Percentiles rank a stretch among this genome's conserved stretches.
Evolutionary conservation across 2,888 invertebrate species (phyloP).

Genomic region (Zeuzera pyrina): DNA sequence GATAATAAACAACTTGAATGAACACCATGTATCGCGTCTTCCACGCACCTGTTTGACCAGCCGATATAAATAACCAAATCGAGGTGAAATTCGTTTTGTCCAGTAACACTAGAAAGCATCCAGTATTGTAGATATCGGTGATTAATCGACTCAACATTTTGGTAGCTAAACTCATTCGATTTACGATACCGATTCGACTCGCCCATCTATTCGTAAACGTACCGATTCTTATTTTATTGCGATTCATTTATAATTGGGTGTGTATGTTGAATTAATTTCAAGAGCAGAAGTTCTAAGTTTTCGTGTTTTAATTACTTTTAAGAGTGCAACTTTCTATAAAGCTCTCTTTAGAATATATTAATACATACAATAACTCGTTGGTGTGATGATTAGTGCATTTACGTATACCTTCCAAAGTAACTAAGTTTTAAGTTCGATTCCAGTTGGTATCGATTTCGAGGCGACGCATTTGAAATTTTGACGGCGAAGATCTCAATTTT

Average conservation of each 20-base stretch:
- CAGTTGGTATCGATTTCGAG: too few relatives aligned
- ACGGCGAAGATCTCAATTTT: too few relatives aligned
- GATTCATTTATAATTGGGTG: slow-evolving; percentile 9
- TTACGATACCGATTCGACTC: slow-evolving; percentile 38
- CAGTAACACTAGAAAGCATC: slow-evolving; percentile 41
- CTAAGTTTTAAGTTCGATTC: too few relatives aligned
- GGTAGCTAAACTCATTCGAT: slow-evolving; percentile 48
- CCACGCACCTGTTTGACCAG: slow-evolving; percentile 47
- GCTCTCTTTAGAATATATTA: too few relatives aligned
- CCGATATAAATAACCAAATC: slow-evolving; percentile 56
- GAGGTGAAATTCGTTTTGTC: slow-evolving; percentile 61
- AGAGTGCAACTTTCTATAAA: too few relatives aligned
- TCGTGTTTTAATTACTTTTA: too few relatives aligned
- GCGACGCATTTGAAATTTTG: too few relatives aligned
- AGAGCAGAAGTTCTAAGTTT: not conserved
- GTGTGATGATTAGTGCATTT: too few relatives aligned
- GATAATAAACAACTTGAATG: too few relatives aligned
- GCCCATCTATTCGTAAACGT: slow-evolving; percentile 23
- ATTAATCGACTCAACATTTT: slow-evolving; percentile 32
- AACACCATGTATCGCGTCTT: too few relatives aligned
- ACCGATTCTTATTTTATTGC: slow-evolving; percentile 5
- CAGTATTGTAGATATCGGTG: slow-evolving; percentile 15
- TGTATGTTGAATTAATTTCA: slow-evolving; percentile 5
- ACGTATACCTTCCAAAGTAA: too few relatives aligned
- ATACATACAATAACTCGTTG: too few relatives aligned